Base-by-base conservation (phyloP, 2,888 invertebrate genomes). In the Tenthredo scrophulariae region DNA sequence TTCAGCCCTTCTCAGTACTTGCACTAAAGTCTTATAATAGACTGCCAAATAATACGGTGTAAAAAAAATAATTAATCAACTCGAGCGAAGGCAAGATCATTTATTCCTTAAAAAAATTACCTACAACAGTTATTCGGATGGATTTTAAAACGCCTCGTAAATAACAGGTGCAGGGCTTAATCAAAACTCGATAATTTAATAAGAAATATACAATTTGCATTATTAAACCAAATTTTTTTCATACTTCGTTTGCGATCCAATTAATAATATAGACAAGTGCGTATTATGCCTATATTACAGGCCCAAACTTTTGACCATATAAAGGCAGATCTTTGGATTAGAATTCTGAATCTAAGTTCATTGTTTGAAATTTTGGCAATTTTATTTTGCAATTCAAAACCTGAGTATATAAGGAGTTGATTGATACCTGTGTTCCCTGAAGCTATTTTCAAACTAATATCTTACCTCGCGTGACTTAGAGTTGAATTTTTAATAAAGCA, bases 401-500 rank as follows among this genome's bases (percentile, higher is more conserved):
- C 1, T 43, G 0, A 72, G 43, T 72, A 9, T 33, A 33, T 70
- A 9, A 6, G 26, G 18, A 54, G 50, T 9, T 18, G 22, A 77
- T 50, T 29, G 29, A 50, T 26, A 77, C 29, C 29, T 77, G 10
- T n/a, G 4, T 77, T 33, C 46, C 26, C 9, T 15, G 77, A 77
- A 77, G 50, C 46, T n/a, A 29, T 50, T 77, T 54, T 54, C 33
- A 29, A 54, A 50, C 54, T 50, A 77, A 46, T 50, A 50, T 54
- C 22, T 40, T 26, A 43, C 40, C 74, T 43, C 74, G 15, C 74
- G 74, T 74, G 46, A 77, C 22, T 77, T 33, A 18, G 18, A 54
- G n/a, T 46, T 50, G 77, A 29, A 77, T 46, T 77, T 77, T 77
- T 50, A 77, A 77, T 50, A 54, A 77, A 77, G 77, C 29, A 46